These are phyloP conservation scores for Julus scandinavius DNA, from an alignment of 2,888 invertebrate species.

Conservation along the genomic window DNA sequence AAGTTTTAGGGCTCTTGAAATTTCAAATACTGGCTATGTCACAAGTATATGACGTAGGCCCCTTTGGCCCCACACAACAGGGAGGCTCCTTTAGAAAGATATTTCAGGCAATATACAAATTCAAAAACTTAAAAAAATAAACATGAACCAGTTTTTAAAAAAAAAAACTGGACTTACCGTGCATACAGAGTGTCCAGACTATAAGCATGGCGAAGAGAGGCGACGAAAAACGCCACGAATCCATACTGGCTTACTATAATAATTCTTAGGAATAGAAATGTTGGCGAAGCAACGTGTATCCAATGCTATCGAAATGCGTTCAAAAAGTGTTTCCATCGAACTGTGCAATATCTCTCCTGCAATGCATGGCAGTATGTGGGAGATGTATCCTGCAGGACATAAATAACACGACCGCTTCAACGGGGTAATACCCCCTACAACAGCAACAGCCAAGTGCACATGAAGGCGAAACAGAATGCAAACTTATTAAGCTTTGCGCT, in stretches of 20 bases:
- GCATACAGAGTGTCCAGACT: background rate
- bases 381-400: slow-evolving; percentile 2
- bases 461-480: too few relatives aligned
- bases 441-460: too few relatives aligned
- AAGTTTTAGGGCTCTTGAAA: background rate
- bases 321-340: slow-evolving; percentile 10
- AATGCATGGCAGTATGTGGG: background rate
- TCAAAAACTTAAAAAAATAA: background rate
- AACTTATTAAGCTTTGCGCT: background rate
- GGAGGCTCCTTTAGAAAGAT: background rate
- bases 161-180: background rate
- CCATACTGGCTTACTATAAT: background rate
- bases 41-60: background rate
- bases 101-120: too few relatives aligned
- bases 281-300: background rate
- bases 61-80: background rate
- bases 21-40: background rate
- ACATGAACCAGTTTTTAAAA: background rate
- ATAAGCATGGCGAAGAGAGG: background rate
- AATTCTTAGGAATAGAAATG: too few relatives aligned
- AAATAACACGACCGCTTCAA: background rate
- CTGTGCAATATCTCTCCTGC: background rate
- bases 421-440: background rate
- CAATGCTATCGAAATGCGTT: slow-evolving; percentile 1
- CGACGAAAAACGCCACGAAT: background rate